Conservation (phyloP, 2,888 invertebrate genomes). For the Bursaphelenchus okinawaensis region DNA sequence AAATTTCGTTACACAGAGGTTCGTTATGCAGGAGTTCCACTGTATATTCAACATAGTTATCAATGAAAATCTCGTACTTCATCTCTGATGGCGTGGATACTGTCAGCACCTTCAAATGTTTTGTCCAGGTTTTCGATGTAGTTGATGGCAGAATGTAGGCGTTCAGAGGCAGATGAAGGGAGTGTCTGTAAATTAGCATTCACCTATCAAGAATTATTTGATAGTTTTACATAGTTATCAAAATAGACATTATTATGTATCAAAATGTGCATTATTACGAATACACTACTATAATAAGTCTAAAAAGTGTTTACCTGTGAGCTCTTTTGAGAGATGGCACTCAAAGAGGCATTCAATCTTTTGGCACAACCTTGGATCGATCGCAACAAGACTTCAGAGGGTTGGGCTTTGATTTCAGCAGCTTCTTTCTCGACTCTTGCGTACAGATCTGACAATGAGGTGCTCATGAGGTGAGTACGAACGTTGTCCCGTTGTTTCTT, state of each 20-base stretch:
- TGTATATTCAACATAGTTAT: not conserved
- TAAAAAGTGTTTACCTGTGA: not conserved
- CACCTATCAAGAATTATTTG: no score
- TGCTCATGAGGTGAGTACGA: not conserved
- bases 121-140: constrained; percentile 26
- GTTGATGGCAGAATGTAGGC: constrained; percentile 16
- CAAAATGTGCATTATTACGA: no score
- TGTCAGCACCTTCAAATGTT: constrained; percentile 18
- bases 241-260: no score
- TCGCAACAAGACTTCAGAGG: constrained; percentile 21
- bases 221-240: no score
- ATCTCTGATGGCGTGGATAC: constrained; percentile 24
- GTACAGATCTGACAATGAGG: constrained; percentile 17
- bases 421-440: constrained; percentile 23
- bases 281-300: no score
- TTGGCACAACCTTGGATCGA: constrained; percentile 1
- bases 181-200: constrained; percentile 17
- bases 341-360: constrained; percentile 4
- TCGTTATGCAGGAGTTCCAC: no score
- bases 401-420: constrained; percentile 9
- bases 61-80: constrained; percentile 13
- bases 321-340: not conserved
- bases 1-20: no score
- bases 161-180: constrained; percentile 4
- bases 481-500: not conserved